Conservation (phyloP, 2,888 invertebrate genomes). For the Osmoderma eremita region DNA sequence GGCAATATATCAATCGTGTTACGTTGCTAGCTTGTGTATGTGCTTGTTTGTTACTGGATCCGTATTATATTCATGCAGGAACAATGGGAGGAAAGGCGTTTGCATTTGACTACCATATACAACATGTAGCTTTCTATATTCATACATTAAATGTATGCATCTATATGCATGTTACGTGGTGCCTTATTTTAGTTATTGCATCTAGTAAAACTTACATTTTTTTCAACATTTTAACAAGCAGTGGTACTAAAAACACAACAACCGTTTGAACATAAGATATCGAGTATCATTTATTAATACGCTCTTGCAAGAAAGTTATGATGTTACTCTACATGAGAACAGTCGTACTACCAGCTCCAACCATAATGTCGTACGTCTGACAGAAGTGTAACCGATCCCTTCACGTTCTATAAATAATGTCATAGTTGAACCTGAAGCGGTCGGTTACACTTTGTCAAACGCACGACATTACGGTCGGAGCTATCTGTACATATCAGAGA, state of each 20-base stretch:
- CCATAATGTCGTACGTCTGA: no score
- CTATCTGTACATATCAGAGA: no score
- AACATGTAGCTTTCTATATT: slow-evolving; percentile 27
- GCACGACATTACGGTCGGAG: no score
- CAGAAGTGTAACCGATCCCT: no score
- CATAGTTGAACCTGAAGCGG: no score
- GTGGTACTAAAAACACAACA: not conserved
- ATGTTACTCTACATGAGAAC: no score
- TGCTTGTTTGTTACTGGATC: slow-evolving; percentile 8
- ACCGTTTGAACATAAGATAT: not conserved
- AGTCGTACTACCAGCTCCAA: no score
- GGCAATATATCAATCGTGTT: slow-evolving; percentile 32
- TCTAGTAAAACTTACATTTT: not conserved
- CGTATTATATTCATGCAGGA: slow-evolving; percentile 26
- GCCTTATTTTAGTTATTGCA: slow-evolving; percentile 21
- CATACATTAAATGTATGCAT: no score
- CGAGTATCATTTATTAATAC: no score
- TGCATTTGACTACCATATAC: slow-evolving; percentile 34
- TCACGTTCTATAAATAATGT: no score
- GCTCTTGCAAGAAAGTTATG: no score
- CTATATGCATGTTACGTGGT: slow-evolving; percentile 18
- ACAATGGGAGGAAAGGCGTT: slow-evolving; percentile 27
- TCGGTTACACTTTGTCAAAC: no score
- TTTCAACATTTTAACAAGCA: not conserved
- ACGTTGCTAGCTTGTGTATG: not conserved